A percentile compares a stretch with the other conserved stretches of the same genome.
Evolutionary conservation across 2,113 vertebrate species (phyloP).

Genomic region (Aspiorhynchus laticeps): DNA sequence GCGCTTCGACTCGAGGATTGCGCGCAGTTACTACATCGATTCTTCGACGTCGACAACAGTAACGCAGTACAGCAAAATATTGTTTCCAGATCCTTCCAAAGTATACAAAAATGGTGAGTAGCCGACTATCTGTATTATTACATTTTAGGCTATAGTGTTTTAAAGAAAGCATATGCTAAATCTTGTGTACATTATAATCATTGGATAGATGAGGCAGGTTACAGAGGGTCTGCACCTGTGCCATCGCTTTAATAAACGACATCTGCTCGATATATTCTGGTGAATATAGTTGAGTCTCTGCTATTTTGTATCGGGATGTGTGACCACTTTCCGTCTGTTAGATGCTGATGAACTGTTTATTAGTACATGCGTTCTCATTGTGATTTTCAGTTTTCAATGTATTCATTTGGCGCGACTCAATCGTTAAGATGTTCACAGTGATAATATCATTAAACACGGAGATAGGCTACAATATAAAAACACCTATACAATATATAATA

Average conservation of each 20-base stretch:
- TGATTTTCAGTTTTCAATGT: too few relatives aligned
- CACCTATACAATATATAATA: not conserved
- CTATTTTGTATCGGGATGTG: too few relatives aligned
- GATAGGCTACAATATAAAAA: not conserved
- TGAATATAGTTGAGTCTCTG: too few relatives aligned
- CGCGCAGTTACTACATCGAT: slow-evolving; percentile 64
- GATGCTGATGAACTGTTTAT: too few relatives aligned
- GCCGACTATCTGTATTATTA: not conserved
- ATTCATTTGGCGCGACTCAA: not conserved
- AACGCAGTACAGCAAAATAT: slow-evolving; percentile 28
- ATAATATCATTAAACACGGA: not conserved
- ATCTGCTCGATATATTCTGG: not conserved
- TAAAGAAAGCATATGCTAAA: not conserved
- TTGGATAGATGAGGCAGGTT: not conserved
- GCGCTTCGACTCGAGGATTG: not conserved
- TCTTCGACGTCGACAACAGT: slow-evolving; percentile 63
- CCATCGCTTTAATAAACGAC: too few relatives aligned
- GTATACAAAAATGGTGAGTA: not conserved
- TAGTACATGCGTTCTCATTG: too few relatives aligned
- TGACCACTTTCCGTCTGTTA: too few relatives aligned
- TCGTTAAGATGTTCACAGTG: not conserved
- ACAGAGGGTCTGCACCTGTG: too few relatives aligned
- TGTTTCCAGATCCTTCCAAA: not conserved
- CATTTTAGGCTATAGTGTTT: not conserved
- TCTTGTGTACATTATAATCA: not conserved